Percentiles rank a stretch among this genome's conserved stretches.
Evolutionary conservation across 2,113 vertebrate genomes (phyloP).

Genomic region (Antennarius striatus): DNA sequence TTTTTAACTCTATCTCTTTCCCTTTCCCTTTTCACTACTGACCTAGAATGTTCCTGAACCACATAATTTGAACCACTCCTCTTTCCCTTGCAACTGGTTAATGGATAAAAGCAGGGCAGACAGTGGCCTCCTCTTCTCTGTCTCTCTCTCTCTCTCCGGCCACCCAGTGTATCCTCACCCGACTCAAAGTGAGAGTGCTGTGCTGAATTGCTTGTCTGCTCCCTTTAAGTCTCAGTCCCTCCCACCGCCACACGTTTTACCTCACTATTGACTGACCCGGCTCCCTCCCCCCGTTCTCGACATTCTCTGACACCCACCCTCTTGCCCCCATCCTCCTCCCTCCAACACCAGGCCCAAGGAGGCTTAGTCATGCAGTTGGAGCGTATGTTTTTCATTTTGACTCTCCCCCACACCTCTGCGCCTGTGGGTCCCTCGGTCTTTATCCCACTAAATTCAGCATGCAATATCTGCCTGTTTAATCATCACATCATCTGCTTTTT

Average conservation of each 20-base stretch:
- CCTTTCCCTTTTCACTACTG: conserved; percentile 44
- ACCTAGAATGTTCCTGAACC: conserved; percentile 60
- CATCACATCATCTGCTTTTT: conserved; percentile 33
- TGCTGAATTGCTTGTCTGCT: conserved; percentile 60
- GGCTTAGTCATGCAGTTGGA: conserved; percentile 75
- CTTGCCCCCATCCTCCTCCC: conserved; percentile 16
- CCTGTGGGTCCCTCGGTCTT: conserved; percentile 41
- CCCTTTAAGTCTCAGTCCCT: conserved; percentile 71
- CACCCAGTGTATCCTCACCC: conserved; percentile 52
- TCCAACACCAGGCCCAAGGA: conserved; percentile 49
- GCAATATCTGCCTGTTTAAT: conserved; percentile 54
- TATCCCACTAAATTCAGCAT: conserved; percentile 26
- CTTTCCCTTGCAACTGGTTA: conserved; percentile 48
- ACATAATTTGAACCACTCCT: conserved; percentile 45
- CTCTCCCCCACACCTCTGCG: conserved; percentile 63
- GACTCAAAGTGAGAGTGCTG: conserved; percentile 78
- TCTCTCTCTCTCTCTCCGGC: conserved; percentile 45
- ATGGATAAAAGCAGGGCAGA: conserved; percentile 55
- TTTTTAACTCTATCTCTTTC: conserved; percentile 32
- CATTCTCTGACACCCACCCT: conserved; percentile 60
- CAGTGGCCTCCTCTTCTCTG: conserved; percentile 47
- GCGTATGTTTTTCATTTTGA: conserved; percentile 77
- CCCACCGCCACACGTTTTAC: conserved; percentile 74
- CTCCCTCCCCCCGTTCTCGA: conserved; percentile 59
- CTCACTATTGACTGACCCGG: conserved; percentile 69